Evolutionary conservation across 1,140 invertebrate genomes (phyloP).

Genomic region (Phortica variegata): DNA sequence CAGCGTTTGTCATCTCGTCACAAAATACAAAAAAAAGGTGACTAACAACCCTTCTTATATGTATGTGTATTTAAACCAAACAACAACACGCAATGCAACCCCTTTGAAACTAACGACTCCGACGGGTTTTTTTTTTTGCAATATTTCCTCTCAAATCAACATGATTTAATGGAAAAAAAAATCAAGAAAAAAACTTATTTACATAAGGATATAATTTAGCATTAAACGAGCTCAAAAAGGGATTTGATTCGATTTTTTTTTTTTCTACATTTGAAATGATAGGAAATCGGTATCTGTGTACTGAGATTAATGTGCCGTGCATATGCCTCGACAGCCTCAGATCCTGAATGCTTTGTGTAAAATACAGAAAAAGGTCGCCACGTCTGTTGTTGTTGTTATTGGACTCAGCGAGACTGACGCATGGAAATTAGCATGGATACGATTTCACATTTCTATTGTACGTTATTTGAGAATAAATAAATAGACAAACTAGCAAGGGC

Average conservation of each 20-base stretch:
- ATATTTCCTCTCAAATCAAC: conserved; percentile 46
- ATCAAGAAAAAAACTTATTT: conserved; percentile 47
- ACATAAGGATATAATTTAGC: conserved; percentile 53
- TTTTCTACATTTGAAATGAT: conserved; percentile 21
- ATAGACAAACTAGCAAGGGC: no score
- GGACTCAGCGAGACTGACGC: no score
- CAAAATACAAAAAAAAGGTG: no score
- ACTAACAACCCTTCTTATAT: conserved; percentile 25
- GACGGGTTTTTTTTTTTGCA: not conserved
- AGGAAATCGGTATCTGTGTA: conserved; percentile 51
- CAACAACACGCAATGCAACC: conserved; percentile 13
- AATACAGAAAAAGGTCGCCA: no score
- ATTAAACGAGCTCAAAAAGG: conserved; percentile 49
- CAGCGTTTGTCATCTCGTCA: no score
- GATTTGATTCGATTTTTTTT: conserved; percentile 41
- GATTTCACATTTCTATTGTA: conserved; percentile 42
- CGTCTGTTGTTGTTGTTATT: conserved; percentile 7
- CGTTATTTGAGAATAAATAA: conserved; percentile 8
- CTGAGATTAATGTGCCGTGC: conserved; percentile 53
- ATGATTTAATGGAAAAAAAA: conserved; percentile 55
- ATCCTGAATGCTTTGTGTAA: not conserved
- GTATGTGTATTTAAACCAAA: conserved; percentile 27
- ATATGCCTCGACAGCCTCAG: conserved; percentile 35
- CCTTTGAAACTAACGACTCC: conserved; percentile 1
- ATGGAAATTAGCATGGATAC: conserved; percentile 48